Conservation (phyloP, 2,888 invertebrate species). For the Agonopterix alstromeriana region DNA sequence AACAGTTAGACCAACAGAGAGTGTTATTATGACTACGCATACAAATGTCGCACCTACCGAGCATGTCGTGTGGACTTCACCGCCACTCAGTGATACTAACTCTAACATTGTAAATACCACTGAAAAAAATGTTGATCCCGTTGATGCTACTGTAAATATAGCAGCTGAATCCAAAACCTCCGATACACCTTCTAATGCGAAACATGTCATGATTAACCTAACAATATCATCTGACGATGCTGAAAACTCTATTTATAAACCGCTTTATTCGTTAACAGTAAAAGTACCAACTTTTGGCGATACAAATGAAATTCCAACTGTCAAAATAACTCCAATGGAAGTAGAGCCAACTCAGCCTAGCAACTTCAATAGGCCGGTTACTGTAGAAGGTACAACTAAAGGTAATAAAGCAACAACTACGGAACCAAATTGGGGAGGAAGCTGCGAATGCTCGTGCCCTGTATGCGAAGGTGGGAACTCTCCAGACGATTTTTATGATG, state of each 20-base stretch:
- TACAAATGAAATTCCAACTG: constrained; percentile 67
- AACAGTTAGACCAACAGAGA: constrained; percentile 24
- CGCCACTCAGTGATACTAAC: constrained; percentile 39
- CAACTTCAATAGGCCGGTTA: constrained; percentile 59
- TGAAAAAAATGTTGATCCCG: constrained; percentile 18
- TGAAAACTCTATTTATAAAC: constrained; percentile 68
- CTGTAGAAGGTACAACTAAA: constrained; percentile 47
- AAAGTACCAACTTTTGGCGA: constrained; percentile 83
- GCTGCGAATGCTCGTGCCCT: constrained; percentile 86
- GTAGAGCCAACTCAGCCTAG: constrained; percentile 54
- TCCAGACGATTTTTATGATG: constrained; percentile 56
- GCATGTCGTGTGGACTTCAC: constrained; percentile 38
- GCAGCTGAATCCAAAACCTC: constrained; percentile 43
- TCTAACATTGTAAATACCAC: constrained; percentile 27
- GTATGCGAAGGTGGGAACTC: constrained; percentile 69
- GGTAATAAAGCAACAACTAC: constrained; percentile 27
- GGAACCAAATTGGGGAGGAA: constrained; percentile 74
- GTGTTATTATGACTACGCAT: constrained; percentile 29
- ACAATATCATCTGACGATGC: constrained; percentile 84
- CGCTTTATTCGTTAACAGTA: constrained; percentile 87
- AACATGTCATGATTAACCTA: constrained; percentile 87
- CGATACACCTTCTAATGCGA: constrained; percentile 55
- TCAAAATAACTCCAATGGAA: constrained; percentile 73
- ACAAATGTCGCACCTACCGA: constrained; percentile 33
- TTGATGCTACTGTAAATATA: constrained; percentile 35